Base-by-base conservation (phyloP, 2,113 vertebrate species). In the Mola mola region DNA sequence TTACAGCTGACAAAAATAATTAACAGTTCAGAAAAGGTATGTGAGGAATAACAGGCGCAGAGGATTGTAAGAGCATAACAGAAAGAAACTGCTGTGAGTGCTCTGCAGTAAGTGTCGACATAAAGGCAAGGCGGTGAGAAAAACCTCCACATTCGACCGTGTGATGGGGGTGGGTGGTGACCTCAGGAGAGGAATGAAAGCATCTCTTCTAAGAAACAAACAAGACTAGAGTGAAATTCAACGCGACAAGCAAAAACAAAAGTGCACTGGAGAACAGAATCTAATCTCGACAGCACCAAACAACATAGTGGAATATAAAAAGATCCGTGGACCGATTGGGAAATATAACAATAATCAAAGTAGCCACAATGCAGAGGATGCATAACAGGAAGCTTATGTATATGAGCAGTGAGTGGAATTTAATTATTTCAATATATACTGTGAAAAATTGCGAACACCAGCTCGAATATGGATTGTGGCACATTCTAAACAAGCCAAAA, bases 231-330 rank as follows among this genome's bases (percentile, higher is more conserved):
- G 19, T 0, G 20, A 52, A 43, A 76, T 59, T 58, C 26, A 64
- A 63, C 16, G 47, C 64, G 68, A 74, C 68, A 66, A 58, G 47
- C 13, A 44, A 48, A 64, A 28, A 42, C 66, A 66, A 49, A 60
- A 71, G 22, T 38, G 40, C 22, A 28, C 13, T 29, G 29, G 16
- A 57, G 38, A 69, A 43, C 21, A 42, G 46, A 58, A 66, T 56
- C 37, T 56, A 82, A 79, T 31, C n/a, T n/a, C 72, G 66, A 72
- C 72, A 66, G 68, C 19, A 28, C 21, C 48, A 46, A 69, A 68
- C 34, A 61, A 53, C 16, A 20, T 10, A 12, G 34, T 38, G 49
- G 26, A 55, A 59, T 60, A 47, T 43, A 69, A 67, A 22, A 57
- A 75, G 55, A 75, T 25, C n/a, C 20, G 11, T 61, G 48, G 41